Evolutionary conservation across 2,888 invertebrate species (phyloP).

Genomic region (Orthosia gracilis): DNA sequence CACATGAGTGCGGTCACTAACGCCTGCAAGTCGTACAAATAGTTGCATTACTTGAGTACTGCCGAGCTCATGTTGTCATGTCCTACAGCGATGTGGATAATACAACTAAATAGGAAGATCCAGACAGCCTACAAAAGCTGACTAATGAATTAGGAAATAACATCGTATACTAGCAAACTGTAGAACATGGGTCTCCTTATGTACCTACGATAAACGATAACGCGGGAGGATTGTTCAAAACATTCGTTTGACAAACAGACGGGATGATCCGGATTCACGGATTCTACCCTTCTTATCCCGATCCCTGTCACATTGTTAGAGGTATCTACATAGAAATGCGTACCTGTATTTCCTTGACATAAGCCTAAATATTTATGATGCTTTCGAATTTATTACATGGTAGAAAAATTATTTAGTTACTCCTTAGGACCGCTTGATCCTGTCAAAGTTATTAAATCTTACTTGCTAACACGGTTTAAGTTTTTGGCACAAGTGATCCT

Average conservation of each 20-base stretch:
- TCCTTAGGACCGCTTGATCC: no score
- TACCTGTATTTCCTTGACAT: neutral
- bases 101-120: neutral
- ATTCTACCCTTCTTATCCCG: neutral
- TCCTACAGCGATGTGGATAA: conserved; percentile 5
- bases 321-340: neutral
- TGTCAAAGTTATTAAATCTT: no score
- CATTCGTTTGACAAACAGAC: neutral
- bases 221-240: no score
- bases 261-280: neutral
- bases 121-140: neutral
- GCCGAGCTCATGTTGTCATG: conserved; percentile 31
- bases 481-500: no score
- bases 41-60: conserved; percentile 51
- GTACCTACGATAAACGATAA: neutral
- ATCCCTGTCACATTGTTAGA: neutral
- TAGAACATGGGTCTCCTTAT: neutral
- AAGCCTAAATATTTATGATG: neutral
- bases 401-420: no score
- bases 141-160: neutral
- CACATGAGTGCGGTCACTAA: conserved; percentile 27
- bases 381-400: neutral
- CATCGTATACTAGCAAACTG: neutral
- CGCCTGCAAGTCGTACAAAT: conserved; percentile 55
- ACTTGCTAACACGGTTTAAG: no score